These are phyloP conservation scores for Oscheius myriophilus DNA, from an alignment of 2,888 invertebrate genomes.

Conservation along the genomic window DNA sequence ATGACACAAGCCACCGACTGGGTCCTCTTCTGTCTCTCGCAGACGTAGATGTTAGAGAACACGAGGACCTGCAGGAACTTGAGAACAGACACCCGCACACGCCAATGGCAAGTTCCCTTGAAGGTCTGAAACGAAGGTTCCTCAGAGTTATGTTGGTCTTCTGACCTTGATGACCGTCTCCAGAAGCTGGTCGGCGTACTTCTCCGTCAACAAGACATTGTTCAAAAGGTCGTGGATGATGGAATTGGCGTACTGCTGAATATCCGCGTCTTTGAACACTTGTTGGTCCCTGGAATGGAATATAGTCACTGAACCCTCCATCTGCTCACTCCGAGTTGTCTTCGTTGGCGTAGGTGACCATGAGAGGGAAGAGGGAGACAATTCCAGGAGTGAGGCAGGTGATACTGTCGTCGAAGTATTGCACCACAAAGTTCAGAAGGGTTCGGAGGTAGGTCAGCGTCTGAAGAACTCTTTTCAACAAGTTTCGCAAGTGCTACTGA, in stretches of 20 bases:
- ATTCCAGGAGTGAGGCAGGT: conserved; percentile 35
- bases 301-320: conserved; percentile 1
- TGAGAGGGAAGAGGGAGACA: conserved; percentile 31
- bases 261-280: conserved; percentile 34
- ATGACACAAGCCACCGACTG: conserved; percentile 21
- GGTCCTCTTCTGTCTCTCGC: conserved; percentile 15
- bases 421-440: conserved; percentile 33
- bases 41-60: conserved; percentile 46
- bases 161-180: conserved; percentile 20
- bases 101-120: conserved; percentile 1
- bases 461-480: no score
- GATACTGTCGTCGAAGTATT: conserved; percentile 36
- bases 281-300: background rate
- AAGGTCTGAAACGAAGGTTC: no score
- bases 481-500: no score
- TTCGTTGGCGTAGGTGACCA: conserved; percentile 20
- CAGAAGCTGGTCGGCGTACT: background rate
- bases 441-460: conserved; percentile 39
- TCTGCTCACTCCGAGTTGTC: conserved; percentile 29
- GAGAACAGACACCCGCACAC: conserved; percentile 36
- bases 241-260: conserved; percentile 28
- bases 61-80: conserved; percentile 44
- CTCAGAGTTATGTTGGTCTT: no score
- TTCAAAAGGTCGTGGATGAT: conserved; percentile 41
- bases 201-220: conserved; percentile 29